These are phyloP conservation scores for Bilobella aurantiaca DNA, from an alignment of 1,140 invertebrate genomes.

Conservation along the genomic window DNA sequence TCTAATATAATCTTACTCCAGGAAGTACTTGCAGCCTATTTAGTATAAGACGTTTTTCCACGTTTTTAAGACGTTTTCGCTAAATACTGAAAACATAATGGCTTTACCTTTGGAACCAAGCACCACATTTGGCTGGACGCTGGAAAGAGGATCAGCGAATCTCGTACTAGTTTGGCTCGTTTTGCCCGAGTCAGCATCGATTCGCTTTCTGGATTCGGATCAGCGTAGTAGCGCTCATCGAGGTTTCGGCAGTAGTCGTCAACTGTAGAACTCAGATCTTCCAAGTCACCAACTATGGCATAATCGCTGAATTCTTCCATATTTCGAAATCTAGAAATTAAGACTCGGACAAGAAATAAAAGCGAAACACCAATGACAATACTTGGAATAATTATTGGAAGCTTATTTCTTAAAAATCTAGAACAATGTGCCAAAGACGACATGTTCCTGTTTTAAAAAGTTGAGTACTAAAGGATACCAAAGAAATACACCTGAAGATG, in stretches of 20 bases:
- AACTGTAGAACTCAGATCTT: not conserved
- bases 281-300: not conserved
- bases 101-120: conserved; percentile 26
- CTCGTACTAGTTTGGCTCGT: conserved; percentile 17
- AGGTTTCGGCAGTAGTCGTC: not conserved
- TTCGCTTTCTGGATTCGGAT: not conserved
- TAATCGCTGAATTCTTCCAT: no score
- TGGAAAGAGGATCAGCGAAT: conserved; percentile 20
- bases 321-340: no score
- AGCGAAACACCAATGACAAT: no score
- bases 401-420: no score
- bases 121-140: conserved; percentile 30
- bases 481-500: no score
- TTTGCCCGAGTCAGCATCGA: conserved; percentile 2
- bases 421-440: no score
- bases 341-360: no score
- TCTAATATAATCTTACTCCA: conserved; percentile 24
- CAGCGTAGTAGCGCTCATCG: not conserved
- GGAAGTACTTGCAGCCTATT: conserved; percentile 31
- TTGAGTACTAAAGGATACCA: no score
- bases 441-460: no score
- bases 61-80: no score
- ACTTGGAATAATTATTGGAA: no score
- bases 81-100: not conserved
- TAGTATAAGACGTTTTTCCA: conserved; percentile 6